These are phyloP conservation scores for Acheta domesticus DNA, from an alignment of 2,888 invertebrate genomes.

Conservation along the genomic window DNA sequence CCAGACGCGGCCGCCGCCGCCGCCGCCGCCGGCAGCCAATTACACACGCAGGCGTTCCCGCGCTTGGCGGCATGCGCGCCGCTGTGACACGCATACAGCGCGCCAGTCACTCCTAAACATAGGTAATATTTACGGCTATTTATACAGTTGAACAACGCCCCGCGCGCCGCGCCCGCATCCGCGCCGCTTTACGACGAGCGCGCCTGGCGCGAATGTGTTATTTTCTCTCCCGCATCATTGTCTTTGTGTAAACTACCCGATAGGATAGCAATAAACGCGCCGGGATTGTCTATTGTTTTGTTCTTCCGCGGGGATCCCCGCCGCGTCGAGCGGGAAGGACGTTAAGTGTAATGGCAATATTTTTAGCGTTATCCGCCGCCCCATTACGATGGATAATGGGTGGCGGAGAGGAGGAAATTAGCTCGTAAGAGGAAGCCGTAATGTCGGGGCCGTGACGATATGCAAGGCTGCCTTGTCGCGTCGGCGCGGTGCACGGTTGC, in stretches of 20 bases:
- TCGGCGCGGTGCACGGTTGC: too few relatives aligned
- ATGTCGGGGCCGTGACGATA: not conserved
- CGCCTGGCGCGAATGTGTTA: not conserved
- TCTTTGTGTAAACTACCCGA: not conserved
- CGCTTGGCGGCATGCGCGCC: too few relatives aligned
- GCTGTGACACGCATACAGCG: not conserved
- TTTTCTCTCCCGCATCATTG: not conserved
- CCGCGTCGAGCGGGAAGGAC: not conserved
- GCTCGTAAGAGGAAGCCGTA: not conserved
- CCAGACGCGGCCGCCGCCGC: too few relatives aligned
- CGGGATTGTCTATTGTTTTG: not conserved
- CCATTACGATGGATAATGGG: not conserved
- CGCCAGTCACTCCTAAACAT: not conserved
- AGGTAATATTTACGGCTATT: conserved; percentile 1
- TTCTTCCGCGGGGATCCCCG: not conserved
- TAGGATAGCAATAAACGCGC: not conserved
- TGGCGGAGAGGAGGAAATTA: not conserved
- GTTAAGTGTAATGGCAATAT: not conserved
- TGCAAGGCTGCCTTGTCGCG: too few relatives aligned
- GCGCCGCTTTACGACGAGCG: not conserved
- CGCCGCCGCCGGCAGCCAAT: too few relatives aligned
- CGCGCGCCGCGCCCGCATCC: not conserved
- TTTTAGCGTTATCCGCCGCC: not conserved
- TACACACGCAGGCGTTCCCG: too few relatives aligned
- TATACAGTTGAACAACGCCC: not conserved